Evolutionary conservation across 1,140 invertebrate genomes (phyloP).

Genomic region (Drosophila nikananu): DNA sequence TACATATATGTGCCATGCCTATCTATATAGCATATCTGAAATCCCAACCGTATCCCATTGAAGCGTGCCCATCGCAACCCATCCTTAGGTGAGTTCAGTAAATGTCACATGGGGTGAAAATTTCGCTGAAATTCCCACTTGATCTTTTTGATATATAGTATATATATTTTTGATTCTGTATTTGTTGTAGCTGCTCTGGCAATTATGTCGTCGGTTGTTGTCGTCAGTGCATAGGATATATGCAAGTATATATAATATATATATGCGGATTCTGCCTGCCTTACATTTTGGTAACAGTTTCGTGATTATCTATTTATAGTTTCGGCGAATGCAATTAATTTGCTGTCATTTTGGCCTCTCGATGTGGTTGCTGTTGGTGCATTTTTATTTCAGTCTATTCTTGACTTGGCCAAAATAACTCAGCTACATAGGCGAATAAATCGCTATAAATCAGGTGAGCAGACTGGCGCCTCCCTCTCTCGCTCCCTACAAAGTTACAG

Average conservation of each 20-base stretch:
- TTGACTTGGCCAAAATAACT: conserved; percentile 41
- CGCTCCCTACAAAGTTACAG: conserved; percentile 27
- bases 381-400: conserved; percentile 49
- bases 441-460: conserved; percentile 43
- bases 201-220: conserved; percentile 56
- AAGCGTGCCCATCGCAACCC: conserved; percentile 33
- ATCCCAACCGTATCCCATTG: conserved; percentile 52
- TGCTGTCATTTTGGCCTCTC: conserved; percentile 57
- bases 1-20: conserved; percentile 12
- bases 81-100: conserved; percentile 32
- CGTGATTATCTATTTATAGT: conserved; percentile 53
- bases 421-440: conserved; percentile 25
- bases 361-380: not conserved
- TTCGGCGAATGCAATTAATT: conserved; percentile 60
- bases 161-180: not conserved
- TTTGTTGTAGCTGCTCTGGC: not conserved
- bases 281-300: conserved; percentile 57
- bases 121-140: conserved; percentile 20
- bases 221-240: conserved; percentile 40
- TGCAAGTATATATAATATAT: not conserved
- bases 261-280: conserved; percentile 6
- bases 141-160: conserved; percentile 14
- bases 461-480: not conserved
- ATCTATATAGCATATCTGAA: conserved; percentile 42
- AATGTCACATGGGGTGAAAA: conserved; percentile 48